phyloP scores from a whole-genome alignment of 2,888 invertebrate species.

The Drosophila imparisetae region DNA sequence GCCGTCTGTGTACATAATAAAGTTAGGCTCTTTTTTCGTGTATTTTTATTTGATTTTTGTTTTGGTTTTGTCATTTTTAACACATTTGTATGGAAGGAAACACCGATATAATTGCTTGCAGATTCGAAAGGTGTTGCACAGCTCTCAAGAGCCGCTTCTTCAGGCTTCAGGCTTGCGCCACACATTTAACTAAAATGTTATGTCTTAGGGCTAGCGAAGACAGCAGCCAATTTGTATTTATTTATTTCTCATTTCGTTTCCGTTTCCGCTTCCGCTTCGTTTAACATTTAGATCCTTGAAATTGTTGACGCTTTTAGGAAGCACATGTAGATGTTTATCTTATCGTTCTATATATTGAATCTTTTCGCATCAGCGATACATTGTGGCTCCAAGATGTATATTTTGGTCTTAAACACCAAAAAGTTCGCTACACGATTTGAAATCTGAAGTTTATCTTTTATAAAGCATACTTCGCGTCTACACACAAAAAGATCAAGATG shows the following conservation, averaged over 20 bases:
- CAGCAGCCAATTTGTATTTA: background rate
- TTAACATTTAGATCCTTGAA: background rate
- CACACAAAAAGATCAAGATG: background rate
- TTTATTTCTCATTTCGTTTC: background rate
- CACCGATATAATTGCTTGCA: background rate
- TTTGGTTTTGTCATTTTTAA: background rate
- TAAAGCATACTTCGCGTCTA: constrained; percentile 14
- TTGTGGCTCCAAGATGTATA: background rate
- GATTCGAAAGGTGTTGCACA: background rate
- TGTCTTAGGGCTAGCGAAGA: background rate
- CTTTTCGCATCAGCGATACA: background rate
- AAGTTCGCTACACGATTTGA: constrained; percentile 27
- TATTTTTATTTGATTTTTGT: background rate
- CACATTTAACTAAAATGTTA: too few relatives aligned
- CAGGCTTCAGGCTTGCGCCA: too few relatives aligned
- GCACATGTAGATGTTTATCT: background rate
- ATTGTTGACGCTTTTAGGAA: background rate
- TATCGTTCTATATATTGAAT: background rate
- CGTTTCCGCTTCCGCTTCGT: background rate
- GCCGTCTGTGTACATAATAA: constrained; percentile 9
- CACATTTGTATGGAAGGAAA: constrained; percentile 5
- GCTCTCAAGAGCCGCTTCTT: too few relatives aligned
- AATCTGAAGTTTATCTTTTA: background rate
- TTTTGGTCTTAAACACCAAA: background rate
- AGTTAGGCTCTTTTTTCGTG: background rate